Evolutionary conservation across 2,888 invertebrate species (phyloP), one percentile per base, ranked within the genome.

Genomic region (Sarcophaga variegata): DNA sequence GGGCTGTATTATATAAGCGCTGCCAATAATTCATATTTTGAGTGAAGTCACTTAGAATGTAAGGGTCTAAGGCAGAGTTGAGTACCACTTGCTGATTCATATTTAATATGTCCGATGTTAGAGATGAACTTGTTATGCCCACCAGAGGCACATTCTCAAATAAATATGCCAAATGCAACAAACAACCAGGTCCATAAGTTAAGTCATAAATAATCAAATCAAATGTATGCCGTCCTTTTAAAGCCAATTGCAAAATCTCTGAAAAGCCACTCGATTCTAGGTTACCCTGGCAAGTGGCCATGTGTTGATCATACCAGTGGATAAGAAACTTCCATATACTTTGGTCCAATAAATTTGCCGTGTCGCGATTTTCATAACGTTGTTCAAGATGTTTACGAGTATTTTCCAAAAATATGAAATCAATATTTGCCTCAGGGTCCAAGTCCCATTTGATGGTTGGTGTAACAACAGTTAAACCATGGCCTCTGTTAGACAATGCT

Each of bases 161-260:
- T 75, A 90, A 90, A 59, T 92, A 90, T 0, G 91, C 85, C 71
- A 93, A 90, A 0, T 91, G 91, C 17, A 93, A 47, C 14, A 93
- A 81, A 88, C 90, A 91, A 85, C 90, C 90, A 5, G 92, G 89
- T 2, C 91, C 91, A 45, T 90, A 54, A 0, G 90, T 91, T 63
- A 90, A 91, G 81, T 93, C 93, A 72, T 91, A 89, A 6, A 93
- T 84, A n/a, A 92, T 90, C 59, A 92, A 76, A 89, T 93, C 93
- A 81, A 92, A 91, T 49, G 90, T 88, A 49, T 66, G 72, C 25
- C 74, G 81, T 4, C 80, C 66, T 25, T 81, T 81, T 4, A 80
- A n/a, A 27, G 70, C 45, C 76, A 71, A 59, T 5, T 85, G 22
- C 4, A 81, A 14, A 5, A 10, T 25, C n/a, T 85, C 63, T 54